Evolutionary conservation across 2,797 vertebrate genomes (phyloP).

Genomic region (Hoplostethus atlanticus): DNA sequence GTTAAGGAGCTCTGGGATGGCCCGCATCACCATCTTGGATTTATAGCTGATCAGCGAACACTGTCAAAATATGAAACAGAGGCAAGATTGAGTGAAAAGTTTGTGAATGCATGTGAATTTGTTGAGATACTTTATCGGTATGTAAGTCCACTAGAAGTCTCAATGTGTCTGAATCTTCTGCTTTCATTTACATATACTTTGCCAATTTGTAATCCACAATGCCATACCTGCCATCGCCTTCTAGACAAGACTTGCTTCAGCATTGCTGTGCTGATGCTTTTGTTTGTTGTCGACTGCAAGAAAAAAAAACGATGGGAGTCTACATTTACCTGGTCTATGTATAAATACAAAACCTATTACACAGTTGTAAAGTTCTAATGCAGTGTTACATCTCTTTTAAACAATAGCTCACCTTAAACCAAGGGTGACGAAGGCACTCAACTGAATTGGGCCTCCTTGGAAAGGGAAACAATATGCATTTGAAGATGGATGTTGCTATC

Average conservation of each 20-base stretch:
- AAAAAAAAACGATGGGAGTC: slow-evolving; percentile 30
- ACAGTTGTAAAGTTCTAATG: not conserved
- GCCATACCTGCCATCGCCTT: slow-evolving; percentile 94
- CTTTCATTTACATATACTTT: not conserved
- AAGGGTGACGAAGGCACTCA: slow-evolving; percentile 94
- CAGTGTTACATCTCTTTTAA: not conserved
- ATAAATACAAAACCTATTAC: slow-evolving; percentile 9
- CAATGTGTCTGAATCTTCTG: no score
- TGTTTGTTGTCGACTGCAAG: slow-evolving; percentile 89
- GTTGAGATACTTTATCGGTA: no score
- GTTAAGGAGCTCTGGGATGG: slow-evolving; percentile 93
- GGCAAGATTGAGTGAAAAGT: not conserved
- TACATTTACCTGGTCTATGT: not conserved
- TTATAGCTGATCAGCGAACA: slow-evolving; percentile 96
- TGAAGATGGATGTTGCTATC: not conserved
- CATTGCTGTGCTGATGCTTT: slow-evolving; percentile 90
- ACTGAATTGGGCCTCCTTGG: slow-evolving; percentile 91
- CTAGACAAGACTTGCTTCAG: slow-evolving; percentile 93
- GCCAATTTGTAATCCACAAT: not conserved
- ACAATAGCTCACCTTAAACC: slow-evolving; percentile 92
- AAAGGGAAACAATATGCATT: not conserved
- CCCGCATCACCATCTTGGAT: slow-evolving; percentile 95
- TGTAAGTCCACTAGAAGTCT: no score
- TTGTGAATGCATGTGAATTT: no score
- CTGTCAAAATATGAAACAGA: slow-evolving; percentile 70